Evolutionary conservation across 2,113 vertebrate genomes (phyloP).

Genomic region (Ranitomeya variabilis): DNA sequence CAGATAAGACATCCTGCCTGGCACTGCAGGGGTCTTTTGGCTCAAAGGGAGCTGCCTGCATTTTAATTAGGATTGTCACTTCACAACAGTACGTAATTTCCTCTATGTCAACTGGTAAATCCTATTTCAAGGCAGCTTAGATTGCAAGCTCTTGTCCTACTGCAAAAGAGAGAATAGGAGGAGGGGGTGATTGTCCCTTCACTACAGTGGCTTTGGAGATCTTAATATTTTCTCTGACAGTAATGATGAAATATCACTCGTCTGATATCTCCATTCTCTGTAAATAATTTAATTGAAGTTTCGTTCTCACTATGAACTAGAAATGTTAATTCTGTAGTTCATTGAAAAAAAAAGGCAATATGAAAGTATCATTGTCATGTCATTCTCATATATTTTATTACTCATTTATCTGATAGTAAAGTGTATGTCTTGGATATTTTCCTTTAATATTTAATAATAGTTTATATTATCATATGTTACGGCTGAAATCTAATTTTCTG

Average conservation of each 20-base stretch:
- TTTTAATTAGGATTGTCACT: too few species aligned
- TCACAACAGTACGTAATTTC: too few species aligned
- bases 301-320: neutral
- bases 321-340: neutral
- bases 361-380: neutral
- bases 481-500: conserved; percentile 29
- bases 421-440: conserved; percentile 1
- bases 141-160: too few species aligned
- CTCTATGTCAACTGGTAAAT: too few species aligned
- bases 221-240: too few species aligned
- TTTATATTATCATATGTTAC: conserved; percentile 24
- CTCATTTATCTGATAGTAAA: conserved; percentile 28
- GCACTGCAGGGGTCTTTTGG: too few species aligned
- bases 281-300: neutral
- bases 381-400: neutral
- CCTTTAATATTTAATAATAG: conserved; percentile 34
- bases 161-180: too few species aligned
- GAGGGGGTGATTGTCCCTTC: too few species aligned
- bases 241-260: neutral
- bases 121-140: too few species aligned
- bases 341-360: neutral
- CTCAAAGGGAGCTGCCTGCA: too few species aligned
- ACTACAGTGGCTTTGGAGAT: too few species aligned
- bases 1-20: too few species aligned
- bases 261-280: neutral